Conservation (phyloP, 2,113 vertebrate genomes). For the Anhinga rufa region DNA sequence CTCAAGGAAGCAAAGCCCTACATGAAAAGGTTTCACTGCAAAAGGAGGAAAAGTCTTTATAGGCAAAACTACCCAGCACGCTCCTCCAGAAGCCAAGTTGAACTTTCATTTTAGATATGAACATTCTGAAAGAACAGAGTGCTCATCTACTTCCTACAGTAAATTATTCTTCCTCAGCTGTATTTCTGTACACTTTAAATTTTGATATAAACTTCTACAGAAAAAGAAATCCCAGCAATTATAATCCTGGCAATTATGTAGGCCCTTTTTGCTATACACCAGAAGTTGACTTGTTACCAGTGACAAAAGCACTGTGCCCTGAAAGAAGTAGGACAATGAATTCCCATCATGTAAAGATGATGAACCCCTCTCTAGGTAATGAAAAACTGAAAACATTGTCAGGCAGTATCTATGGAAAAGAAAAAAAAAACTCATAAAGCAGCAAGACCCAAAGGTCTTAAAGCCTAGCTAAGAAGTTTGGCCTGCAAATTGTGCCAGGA, state of each 20-base stretch:
- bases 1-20: background rate
- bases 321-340: background rate
- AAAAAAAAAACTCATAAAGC: background rate
- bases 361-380: background rate
- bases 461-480: background rate
- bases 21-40: constrained; percentile 10
- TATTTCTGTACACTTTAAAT: background rate
- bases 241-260: background rate
- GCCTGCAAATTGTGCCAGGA: background rate
- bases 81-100: background rate
- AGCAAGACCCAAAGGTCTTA: background rate
- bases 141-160: background rate
- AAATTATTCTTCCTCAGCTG: background rate
- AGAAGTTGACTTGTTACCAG: background rate
- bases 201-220: background rate
- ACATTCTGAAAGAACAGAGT: background rate
- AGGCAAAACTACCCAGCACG: constrained; percentile 3
- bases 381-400: background rate
- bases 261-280: background rate
- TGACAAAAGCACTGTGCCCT: background rate
- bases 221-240: constrained; percentile 8
- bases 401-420: background rate
- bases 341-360: background rate
- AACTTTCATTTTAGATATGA: constrained; percentile 23
- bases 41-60: constrained; percentile 24